These are phyloP conservation scores for Cecropterus lyciades DNA, from an alignment of 1,140 invertebrate genomes.

Conservation along the genomic window DNA sequence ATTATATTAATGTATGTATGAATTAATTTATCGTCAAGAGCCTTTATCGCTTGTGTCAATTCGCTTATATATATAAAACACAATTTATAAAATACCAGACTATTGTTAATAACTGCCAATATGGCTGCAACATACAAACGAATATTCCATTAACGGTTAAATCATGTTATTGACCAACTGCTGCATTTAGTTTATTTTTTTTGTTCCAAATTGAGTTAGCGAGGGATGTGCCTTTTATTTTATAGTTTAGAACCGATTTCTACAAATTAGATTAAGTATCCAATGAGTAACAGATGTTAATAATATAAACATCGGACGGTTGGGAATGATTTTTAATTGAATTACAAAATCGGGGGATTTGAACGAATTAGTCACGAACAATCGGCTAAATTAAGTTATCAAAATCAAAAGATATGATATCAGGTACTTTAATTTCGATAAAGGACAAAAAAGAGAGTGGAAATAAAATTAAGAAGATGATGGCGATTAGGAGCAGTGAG, in stretches of 20 bases:
- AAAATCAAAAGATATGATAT: too few relatives aligned
- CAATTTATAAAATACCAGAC: not conserved
- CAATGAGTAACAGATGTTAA: constrained; percentile 42
- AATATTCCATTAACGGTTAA: constrained; percentile 1
- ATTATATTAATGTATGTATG: too few relatives aligned
- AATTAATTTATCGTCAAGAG: too few relatives aligned
- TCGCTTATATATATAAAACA: too few relatives aligned
- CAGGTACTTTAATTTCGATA: too few relatives aligned
- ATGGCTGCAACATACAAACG: not conserved
- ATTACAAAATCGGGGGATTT: not conserved
- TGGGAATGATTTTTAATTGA: not conserved
- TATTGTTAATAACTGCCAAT: not conserved
- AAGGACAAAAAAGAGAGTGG: too few relatives aligned
- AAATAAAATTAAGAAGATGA: too few relatives aligned
- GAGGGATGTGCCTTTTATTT: constrained; percentile 39
- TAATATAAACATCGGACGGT: too few relatives aligned
- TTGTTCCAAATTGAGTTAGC: constrained; percentile 10
- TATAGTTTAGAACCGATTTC: constrained; percentile 55
- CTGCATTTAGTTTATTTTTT: constrained; percentile 3
- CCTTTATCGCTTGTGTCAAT: too few relatives aligned
- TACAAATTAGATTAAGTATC: constrained; percentile 63
- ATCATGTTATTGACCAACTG: constrained; percentile 31
- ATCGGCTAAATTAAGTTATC: too few relatives aligned
- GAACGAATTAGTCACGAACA: too few relatives aligned
- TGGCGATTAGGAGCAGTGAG: too few relatives aligned